Evolutionary conservation across 1,140 invertebrate genomes (phyloP).

Genomic region (Papilio polytes): DNA sequence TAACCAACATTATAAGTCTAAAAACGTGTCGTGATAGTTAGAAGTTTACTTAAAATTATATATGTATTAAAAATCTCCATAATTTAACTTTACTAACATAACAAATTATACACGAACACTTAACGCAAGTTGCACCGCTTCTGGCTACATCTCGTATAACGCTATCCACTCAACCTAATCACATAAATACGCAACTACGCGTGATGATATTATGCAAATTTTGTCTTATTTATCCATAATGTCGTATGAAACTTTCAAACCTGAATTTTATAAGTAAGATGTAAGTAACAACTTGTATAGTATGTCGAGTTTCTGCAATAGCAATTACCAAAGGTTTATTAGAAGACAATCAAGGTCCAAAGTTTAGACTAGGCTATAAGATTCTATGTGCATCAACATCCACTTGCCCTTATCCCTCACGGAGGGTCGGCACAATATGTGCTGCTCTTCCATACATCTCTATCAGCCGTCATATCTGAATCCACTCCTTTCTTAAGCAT

Average conservation of each 20-base stretch:
- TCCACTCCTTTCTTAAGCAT: too few relatives aligned
- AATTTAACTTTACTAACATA: constrained; percentile 42
- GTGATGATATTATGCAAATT: constrained; percentile 73
- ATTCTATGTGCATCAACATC: too few relatives aligned
- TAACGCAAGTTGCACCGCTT: constrained; percentile 66
- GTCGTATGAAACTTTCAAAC: constrained; percentile 46
- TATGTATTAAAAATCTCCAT: not conserved
- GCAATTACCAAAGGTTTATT: too few relatives aligned
- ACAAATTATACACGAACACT: constrained; percentile 69
- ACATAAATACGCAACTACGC: constrained; percentile 62
- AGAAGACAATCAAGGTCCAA: too few relatives aligned
- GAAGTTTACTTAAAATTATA: not conserved
- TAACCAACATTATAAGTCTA: too few relatives aligned
- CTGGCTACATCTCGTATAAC: constrained; percentile 67
- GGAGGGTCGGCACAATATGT: too few relatives aligned
- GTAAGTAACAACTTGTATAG: not conserved
- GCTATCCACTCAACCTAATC: constrained; percentile 57
- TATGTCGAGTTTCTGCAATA: too few relatives aligned
- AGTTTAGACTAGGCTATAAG: too few relatives aligned
- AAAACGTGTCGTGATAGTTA: too few relatives aligned
- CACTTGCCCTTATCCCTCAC: too few relatives aligned
- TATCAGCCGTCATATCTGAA: too few relatives aligned
- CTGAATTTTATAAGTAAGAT: constrained; percentile 25
- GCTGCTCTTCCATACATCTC: too few relatives aligned
- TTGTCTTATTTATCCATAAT: constrained; percentile 60